These are phyloP conservation scores for Hystrix cristata DNA, from an alignment of 2,113 vertebrate genomes.

Conservation along the genomic window DNA sequence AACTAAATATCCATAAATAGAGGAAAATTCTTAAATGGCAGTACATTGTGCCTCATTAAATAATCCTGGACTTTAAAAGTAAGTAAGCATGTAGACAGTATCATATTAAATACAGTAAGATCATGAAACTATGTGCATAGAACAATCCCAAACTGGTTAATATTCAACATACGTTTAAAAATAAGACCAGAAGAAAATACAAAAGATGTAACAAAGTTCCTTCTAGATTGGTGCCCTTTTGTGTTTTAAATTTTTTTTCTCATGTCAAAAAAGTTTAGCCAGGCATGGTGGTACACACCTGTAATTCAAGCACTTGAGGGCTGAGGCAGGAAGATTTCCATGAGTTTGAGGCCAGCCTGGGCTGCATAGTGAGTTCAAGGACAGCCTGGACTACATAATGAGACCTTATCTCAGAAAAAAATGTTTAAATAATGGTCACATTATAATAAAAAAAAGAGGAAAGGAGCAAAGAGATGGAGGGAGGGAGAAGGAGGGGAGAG, in stretches of 20 bases:
- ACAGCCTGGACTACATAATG: background rate
- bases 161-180: background rate
- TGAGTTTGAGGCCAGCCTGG: background rate
- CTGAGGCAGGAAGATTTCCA: background rate
- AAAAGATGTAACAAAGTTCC: background rate
- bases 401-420: background rate
- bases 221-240: slow-evolving; percentile 3
- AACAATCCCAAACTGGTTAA: slow-evolving; percentile 32
- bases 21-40: background rate
- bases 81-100: slow-evolving; percentile 8
- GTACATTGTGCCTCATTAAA: background rate
- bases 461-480: background rate
- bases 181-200: background rate
- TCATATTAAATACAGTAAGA: background rate
- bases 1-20: slow-evolving; percentile 1
- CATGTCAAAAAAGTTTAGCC: background rate
- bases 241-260: background rate
- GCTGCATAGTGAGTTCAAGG: background rate
- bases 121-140: slow-evolving; percentile 35
- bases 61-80: background rate
- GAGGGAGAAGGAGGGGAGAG: background rate
- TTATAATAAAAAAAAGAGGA: background rate
- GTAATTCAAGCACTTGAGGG: background rate
- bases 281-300: background rate
- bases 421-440: background rate